Evolutionary conservation across 2,113 vertebrate species (phyloP).

Genomic region (Donacobius atricapilla): DNA sequence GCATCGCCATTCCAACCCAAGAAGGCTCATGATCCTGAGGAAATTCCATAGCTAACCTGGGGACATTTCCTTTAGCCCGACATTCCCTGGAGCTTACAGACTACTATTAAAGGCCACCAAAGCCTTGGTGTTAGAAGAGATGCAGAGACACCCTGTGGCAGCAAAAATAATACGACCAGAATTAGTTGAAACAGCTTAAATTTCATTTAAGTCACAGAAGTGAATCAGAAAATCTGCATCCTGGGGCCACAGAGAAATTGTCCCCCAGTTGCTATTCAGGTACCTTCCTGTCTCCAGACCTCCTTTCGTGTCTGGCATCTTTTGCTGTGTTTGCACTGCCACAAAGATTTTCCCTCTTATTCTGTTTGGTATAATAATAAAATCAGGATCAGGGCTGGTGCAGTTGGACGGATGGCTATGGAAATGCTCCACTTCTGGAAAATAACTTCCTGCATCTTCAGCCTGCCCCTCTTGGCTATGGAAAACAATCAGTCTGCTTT

Average conservation of each 20-base stretch:
- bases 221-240: not conserved
- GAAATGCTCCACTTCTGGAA: not conserved
- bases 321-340: not conserved
- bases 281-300: not conserved
- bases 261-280: not conserved
- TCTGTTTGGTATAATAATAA: not conserved
- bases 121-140: not conserved
- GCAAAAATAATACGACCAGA: not conserved
- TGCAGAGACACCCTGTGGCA: slow-evolving; percentile 55
- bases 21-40: not conserved
- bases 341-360: not conserved
- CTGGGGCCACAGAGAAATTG: not conserved
- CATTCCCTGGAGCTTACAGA: not conserved
- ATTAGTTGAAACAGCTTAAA: not conserved
- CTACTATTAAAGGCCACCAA: not conserved
- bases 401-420: not conserved
- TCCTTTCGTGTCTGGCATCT: not conserved
- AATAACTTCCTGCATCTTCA: not conserved
- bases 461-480: not conserved
- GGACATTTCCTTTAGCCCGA: not conserved
- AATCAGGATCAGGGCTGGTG: not conserved
- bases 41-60: not conserved
- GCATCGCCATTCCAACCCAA: not conserved
- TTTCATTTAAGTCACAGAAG: not conserved
- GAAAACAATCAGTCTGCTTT: not conserved